Conservation (phyloP, 2,113 vertebrate genomes). For the Terrapene triunguis region DNA sequence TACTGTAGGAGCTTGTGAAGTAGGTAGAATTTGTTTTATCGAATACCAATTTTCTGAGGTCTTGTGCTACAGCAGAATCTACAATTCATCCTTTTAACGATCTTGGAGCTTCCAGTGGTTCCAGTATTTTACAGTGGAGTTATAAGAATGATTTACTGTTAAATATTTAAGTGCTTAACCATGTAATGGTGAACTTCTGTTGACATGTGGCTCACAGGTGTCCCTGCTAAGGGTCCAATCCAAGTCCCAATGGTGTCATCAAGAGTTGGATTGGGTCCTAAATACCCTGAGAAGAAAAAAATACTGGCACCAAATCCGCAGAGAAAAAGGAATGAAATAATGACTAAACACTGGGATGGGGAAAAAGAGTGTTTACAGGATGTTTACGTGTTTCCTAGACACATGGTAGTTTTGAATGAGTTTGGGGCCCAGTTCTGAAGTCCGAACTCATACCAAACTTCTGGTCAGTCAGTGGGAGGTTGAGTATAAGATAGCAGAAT, state of each 20-base stretch:
- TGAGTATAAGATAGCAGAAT: constrained; percentile 4
- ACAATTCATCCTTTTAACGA: background rate
- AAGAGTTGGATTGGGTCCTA: background rate
- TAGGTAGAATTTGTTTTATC: background rate
- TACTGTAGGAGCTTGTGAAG: background rate
- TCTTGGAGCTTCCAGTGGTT: background rate
- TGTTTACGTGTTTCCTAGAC: background rate
- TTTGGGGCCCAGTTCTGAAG: background rate
- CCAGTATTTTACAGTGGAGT: background rate
- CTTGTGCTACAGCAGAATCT: background rate
- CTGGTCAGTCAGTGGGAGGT: background rate
- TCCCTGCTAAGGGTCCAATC: background rate
- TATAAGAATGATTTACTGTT: constrained; percentile 14
- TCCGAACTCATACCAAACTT: background rate
- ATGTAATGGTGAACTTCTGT: constrained; percentile 4
- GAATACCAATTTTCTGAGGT: background rate
- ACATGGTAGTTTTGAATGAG: background rate
- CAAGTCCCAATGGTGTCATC: background rate
- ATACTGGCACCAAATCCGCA: constrained; percentile 19
- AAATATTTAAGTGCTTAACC: background rate
- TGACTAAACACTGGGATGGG: background rate
- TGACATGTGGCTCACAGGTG: background rate
- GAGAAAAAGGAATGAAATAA: constrained; percentile 27
- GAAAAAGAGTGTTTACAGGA: constrained; percentile 19
- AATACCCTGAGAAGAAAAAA: constrained; percentile 9